Percentiles rank a stretch among this genome's conserved stretches.
These are phyloP conservation scores for Cactoblastis cactorum DNA, from an alignment of 2,888 invertebrate genomes.

Conservation along the genomic window DNA sequence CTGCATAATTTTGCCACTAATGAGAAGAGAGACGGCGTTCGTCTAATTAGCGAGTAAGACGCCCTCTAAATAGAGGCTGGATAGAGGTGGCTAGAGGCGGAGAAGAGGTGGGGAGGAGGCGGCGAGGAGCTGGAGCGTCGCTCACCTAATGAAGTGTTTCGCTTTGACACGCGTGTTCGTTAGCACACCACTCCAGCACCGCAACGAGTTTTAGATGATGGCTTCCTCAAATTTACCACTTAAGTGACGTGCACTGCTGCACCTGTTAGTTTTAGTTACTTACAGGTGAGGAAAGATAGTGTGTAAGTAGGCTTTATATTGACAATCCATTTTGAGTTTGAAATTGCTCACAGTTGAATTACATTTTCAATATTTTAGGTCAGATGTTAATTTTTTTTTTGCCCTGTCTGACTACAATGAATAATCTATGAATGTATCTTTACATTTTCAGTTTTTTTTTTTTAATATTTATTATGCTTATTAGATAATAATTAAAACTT, in stretches of 20 bases:
- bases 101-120: conserved; percentile 29
- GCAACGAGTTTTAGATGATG: conserved; percentile 69
- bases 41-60: conserved; percentile 78
- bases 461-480: too few relatives aligned
- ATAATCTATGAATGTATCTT: too few relatives aligned
- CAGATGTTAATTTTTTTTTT: too few relatives aligned
- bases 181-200: conserved; percentile 72
- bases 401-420: too few relatives aligned
- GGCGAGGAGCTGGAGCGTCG: conserved; percentile 39
- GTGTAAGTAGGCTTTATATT: background rate
- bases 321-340: too few relatives aligned
- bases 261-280: conserved; percentile 57
- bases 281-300: conserved; percentile 29
- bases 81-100: conserved; percentile 32
- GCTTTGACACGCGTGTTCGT: conserved; percentile 79
- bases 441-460: too few relatives aligned
- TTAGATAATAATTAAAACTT: too few relatives aligned
- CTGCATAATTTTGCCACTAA: conserved; percentile 77
- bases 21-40: conserved; percentile 69
- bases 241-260: conserved; percentile 68
- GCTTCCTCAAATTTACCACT: conserved; percentile 74
- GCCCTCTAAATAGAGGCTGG: conserved; percentile 61
- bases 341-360: too few relatives aligned
- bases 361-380: too few relatives aligned
- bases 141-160: conserved; percentile 79